Evolutionary conservation across 2,888 invertebrate genomes (phyloP), one percentile per base, ranked within the genome.

Genomic region (Leptura quadrifasciata): DNA sequence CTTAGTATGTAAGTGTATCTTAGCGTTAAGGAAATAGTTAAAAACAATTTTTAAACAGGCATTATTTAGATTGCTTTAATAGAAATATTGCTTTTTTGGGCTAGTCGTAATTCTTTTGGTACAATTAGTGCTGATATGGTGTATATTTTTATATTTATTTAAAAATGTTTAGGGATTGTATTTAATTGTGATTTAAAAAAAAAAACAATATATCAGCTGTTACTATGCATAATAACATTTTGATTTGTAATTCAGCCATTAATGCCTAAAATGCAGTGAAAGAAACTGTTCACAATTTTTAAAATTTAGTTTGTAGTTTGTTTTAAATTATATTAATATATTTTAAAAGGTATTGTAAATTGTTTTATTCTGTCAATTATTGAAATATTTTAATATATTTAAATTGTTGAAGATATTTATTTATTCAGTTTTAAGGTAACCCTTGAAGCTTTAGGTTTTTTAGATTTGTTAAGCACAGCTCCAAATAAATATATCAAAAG

Each of bases 41-140:
- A 70, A 71, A 74, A 63, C 72, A 69, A 58, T 61, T 52, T 71
- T 71, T 47, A 71, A 71, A 71, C 39, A 54, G 77, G 79, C 79
- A 80, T 80, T 78, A 65, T 39, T 58, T 79, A 79, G 77, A 80
- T 81, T 78, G 80, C 79, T 81, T 81, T 77, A 64, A 72, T 76
- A 78, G 75, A 67, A 76, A 77, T 67, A 71, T 72, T 75, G 72
- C 69, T 74, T 79, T 76, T 79, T 81, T 79, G 81, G 83, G 84
- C 84, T 84, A 84, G 84, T 84, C 84, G 81, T 83, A 79, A 81
- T 78, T 71, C 73, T 78, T 76, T 79, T 80, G 80, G 74, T 78
- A 80, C 72, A 78, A 76, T 80, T 76, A 72, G 58, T 72, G 75
- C 73, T 75, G 69, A 69, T 70, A 68, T 61, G 79, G 75, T 79